Base-by-base conservation (phyloP, 2,113 vertebrate species). In the Rhegmatorhina hoffmannsi region DNA sequence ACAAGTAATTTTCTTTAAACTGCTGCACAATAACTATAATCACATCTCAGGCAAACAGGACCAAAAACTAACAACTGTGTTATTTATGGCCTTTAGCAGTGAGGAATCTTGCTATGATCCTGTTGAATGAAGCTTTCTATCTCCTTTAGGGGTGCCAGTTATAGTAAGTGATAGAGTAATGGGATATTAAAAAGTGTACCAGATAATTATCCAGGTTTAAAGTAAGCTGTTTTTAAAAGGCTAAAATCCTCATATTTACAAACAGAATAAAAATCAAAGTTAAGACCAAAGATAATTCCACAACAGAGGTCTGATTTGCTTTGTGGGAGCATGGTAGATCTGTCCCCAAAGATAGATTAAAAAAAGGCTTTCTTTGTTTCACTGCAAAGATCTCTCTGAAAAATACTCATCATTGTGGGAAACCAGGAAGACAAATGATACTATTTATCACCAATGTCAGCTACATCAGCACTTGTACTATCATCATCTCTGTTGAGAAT, bases 1-100 rank as follows among this genome's bases (percentile, higher is more conserved):
- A 62, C 2, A 2, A 87, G 38, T 47, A 0, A 33, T 87, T 94
- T 86, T 85, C 66, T 94, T 73, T 73, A 86, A 94, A 77, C 8
- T 55, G 49, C 64, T 46, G 26, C 34, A 74, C 85, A 95, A 94
- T 89, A 74, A 76, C 95, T 95, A 72, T 93, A 96, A 96, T 94
- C 73, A 83, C 44, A 74, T 34, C 49, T 79, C 64, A 76, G 26
- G 56, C 29, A 96, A 77, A 77, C 38, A 46, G 10, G 20, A 60
- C 17, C 20, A 13, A 59, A 79, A 90, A 75, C 43, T 79, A 73
- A 44, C 44, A 87, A 47, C 47, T 60, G 55, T 80, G 44, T 74
- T 86, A 87, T 92, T 95, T 96, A 82, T 50, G 49, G 40, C 49
- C 52, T 78, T 70, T 34, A 70, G 86, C 64, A 63, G 50, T 34